Percentiles rank a stretch among this genome's conserved stretches.
These are phyloP conservation scores for Cynopterus brachyotis DNA, from an alignment of 2,113 vertebrate genomes.

Conservation along the genomic window DNA sequence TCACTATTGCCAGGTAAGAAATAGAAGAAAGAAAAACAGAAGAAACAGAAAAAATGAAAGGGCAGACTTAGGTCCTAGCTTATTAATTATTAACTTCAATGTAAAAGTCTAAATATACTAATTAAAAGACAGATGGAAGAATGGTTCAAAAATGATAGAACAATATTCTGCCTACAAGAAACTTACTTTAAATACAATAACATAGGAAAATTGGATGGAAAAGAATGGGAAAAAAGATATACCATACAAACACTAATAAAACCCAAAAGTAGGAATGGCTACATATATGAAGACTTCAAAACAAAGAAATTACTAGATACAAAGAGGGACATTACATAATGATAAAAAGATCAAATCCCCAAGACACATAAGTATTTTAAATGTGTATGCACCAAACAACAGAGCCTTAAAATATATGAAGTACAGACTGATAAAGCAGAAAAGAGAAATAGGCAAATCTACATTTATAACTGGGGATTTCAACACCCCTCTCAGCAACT, in stretches of 20 bases:
- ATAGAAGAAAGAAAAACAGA: background rate
- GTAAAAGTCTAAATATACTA: background rate
- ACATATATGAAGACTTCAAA: background rate
- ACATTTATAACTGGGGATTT: background rate
- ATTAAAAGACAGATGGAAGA: background rate
- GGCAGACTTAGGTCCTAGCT: background rate
- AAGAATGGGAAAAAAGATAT: background rate
- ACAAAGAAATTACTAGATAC: background rate
- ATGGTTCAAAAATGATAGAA: background rate
- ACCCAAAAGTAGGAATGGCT: background rate
- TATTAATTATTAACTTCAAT: background rate
- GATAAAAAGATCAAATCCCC: background rate
- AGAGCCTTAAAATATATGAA: background rate
- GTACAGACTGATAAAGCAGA: background rate
- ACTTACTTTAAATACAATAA: background rate
- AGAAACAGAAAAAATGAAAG: background rate
- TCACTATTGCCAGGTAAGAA: constrained; percentile 21
- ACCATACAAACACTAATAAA: background rate
- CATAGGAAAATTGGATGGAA: background rate
- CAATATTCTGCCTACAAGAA: background rate
- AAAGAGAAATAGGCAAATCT: background rate
- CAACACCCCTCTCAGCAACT: background rate
- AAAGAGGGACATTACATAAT: background rate
- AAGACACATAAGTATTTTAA: background rate
- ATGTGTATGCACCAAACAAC: background rate